Base-by-base conservation (phyloP, 1,140 invertebrate genomes). In the Atta cephalotes region DNA sequence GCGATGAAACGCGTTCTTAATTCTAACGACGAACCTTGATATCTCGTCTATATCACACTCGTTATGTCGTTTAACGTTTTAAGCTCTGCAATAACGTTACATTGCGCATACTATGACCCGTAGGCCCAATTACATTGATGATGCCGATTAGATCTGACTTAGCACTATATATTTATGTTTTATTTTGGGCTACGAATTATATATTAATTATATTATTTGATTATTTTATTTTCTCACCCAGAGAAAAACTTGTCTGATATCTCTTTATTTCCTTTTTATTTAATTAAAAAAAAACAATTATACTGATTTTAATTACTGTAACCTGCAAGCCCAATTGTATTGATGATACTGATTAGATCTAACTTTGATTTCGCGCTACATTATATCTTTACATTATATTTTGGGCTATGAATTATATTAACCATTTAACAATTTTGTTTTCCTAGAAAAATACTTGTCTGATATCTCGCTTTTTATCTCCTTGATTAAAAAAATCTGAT, bases 11-110 rank as follows among this genome's bases (percentile, higher is more conserved):
- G 14, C 21, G 25, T 45, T 31, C 60, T 79, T 79, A 74, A 58
- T 28, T 76, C 18, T 10, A 3, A 18, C 60, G 45, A 79, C 35
- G 62, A 35, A 49, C 60, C 60, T 49, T 62, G 60, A 66, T 79
- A 49, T 62, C 58, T 62, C 71, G 51, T 25, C 31, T 21, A 14
- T 14, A 62, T 66, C 58, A 25, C 35, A 25, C 76, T 62, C 18
- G 28, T 79, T 45, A 39, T 9, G 25, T 45, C 76, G 25, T 31
- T 79, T 79, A 79, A 79, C 58, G 25, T 14, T 63, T 79, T 63
- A 79, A 79, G 12, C 18, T 18, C 25, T 49, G 18, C 18, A n/a
- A 66, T 79, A 28, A 66, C 18, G 62, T 79, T 66, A 18, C 9
- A 78, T 78, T 45, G 39, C 18, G 39, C 18, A 21, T 18, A 49